Base-by-base conservation (phyloP, 2,797 vertebrate genomes). In the Brachymystax lenok region DNA sequence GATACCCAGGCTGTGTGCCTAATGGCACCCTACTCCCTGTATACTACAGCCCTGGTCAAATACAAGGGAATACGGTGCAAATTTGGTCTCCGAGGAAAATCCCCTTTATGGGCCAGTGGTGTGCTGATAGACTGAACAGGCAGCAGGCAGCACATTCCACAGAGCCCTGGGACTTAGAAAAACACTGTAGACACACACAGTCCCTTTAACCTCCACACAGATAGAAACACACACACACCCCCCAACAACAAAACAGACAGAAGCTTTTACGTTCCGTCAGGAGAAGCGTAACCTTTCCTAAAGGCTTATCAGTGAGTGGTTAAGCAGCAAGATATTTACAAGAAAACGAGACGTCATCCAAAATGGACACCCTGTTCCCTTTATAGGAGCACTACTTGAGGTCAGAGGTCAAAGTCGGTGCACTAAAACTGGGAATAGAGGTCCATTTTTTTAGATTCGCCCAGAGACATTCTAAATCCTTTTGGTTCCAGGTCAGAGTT, bases 281-380 rank as follows among this genome's bases (percentile, higher is more conserved):
- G 78, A 83, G 80, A 83, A 13, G 5, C 19, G 21, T 79, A 35
- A 77, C 86, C 75, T 79, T 69, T 76, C 79, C 79, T 84, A 78
- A 76, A 86, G 87, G 88, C 84, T 83, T 82, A 79, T 90, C 88
- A 76, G 89, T 90, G 92, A 92, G 81, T 73, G 79, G 83, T 77
- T 81, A 90, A 91, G 92, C 92, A 93, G 92, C 91, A 90, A 80
- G 73, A 82, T 93, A 93, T 93, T 91, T 94, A 93, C 93, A 94
- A 54, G 70, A 81, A 81, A 83, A 75, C 21, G 24, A 24, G 63
- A 5, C 10, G 17, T 19, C 1, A 5, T 19, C 52, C 52, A 19
- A 54, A 54, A 54, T 19, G 3, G 1, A 10, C 10, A 51, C 13
- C 52, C 52, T 54, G 14, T 16, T 52, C 51, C 51, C 51, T 52